Evolutionary conservation across 2,797 vertebrate genomes (phyloP), one percentile per base, ranked within the genome.

Genomic region (Sebastiscus albofasciatus): DNA sequence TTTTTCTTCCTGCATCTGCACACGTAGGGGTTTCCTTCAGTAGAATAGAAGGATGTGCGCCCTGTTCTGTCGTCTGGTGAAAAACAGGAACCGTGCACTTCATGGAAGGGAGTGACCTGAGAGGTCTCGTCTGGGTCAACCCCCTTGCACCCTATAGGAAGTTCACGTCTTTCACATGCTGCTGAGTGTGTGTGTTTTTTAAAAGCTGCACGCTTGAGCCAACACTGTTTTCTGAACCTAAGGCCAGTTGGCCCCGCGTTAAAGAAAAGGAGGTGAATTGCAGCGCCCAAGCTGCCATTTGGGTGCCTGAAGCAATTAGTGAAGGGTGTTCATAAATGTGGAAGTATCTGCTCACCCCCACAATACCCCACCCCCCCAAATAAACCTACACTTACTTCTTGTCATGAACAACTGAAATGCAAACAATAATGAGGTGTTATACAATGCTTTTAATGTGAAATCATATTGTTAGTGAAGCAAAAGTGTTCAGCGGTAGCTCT

Each of bases 41-140:
- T 81, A 95, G 94, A 96, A 96, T 95, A 83, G 91, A 92, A 96
- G 96, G 96, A 96, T 96, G 94, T 96, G 90, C 42, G 92, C 85
- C 75, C 75, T 92, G 86, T 90, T 93, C 90, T 89, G 84, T 73
- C 89, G 90, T 89, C 87, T 39, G 13, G 79, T 74, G 86, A 93
- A 95, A 95, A 95, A 96, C 96, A 96, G 96, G 95, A 96, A 95
- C 91, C 18, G 81, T 78, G 82, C 72, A 85, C 89, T 92, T 90
- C 75, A 80, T 33, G 71, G 77, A 87, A 71, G 83, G 85, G 83
- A 84, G 81, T 88, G 79, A 92, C 89, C 88, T 59, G 13, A 68
- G 14, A 68, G 84, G 90, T 83, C 90, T 85, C 49, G 89, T 90
- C 77, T 77, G 52, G 87, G 86, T 92, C 86, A 89, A 74, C 64